phyloP scores from a whole-genome alignment of 2,888 invertebrate genomes.

The Seira sanloemensis region DNA sequence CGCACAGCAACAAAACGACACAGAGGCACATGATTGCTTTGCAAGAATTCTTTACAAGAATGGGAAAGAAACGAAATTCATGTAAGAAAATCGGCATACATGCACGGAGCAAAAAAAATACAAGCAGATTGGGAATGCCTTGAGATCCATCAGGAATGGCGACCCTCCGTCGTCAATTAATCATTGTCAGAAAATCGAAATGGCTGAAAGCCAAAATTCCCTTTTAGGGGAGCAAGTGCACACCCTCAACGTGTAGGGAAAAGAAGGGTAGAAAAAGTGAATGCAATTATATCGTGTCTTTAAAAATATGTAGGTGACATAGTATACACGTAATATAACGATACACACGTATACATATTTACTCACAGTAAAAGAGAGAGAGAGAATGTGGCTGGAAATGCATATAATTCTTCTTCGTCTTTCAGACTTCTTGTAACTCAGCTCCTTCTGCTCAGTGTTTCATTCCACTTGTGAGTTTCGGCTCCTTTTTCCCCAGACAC shows the following conservation, averaged over 20 bases:
- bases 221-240: conserved; percentile 73
- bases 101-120: conserved; percentile 45
- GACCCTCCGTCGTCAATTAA: conserved; percentile 74
- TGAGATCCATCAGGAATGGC: conserved; percentile 74
- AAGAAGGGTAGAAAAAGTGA: neutral
- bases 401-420: neutral
- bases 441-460: neutral
- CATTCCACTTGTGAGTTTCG: neutral
- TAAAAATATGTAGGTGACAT: neutral
- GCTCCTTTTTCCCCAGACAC: neutral
- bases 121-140: conserved; percentile 72
- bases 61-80: conserved; percentile 13
- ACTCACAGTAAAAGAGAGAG: neutral
- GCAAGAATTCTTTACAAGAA: neutral
- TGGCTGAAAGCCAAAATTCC: conserved; percentile 74
- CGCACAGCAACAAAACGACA: neutral
- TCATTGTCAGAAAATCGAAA: conserved; percentile 74
- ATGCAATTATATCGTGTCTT: no score
- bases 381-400: neutral
- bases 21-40: neutral
- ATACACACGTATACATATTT: neutral
- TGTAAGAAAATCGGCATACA: conserved; percentile 7
- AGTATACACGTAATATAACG: neutral
- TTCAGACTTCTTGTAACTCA: no score
- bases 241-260: conserved; percentile 53